Evolutionary conservation across 1,140 invertebrate genomes (phyloP).

Genomic region (Cataglyphis hispanica): DNA sequence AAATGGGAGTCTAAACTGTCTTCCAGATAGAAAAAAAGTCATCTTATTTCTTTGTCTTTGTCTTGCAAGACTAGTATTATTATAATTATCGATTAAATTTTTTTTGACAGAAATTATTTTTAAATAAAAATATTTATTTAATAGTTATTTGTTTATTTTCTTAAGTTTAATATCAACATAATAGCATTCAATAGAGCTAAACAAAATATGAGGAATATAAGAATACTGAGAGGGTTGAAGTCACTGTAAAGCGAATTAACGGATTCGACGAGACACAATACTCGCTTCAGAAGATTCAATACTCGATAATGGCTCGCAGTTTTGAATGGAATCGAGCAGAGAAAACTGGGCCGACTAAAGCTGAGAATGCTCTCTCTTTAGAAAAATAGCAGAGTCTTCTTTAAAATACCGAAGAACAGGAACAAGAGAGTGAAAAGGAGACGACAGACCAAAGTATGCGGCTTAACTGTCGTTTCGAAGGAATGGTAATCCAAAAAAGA

Average conservation of each 20-base stretch:
- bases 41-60: background rate
- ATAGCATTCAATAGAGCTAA: background rate
- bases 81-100: slow-evolving; percentile 7
- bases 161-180: slow-evolving; percentile 11
- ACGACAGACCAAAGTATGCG: slow-evolving; percentile 1
- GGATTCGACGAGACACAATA: slow-evolving; percentile 33
- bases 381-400: slow-evolving; percentile 64
- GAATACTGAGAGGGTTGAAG: slow-evolving; percentile 21
- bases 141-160: background rate
- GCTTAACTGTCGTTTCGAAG: slow-evolving; percentile 72
- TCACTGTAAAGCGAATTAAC: slow-evolving; percentile 31
- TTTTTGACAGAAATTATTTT: background rate
- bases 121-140: background rate
- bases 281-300: slow-evolving; percentile 35
- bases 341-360: slow-evolving; percentile 71
- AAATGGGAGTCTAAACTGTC: background rate
- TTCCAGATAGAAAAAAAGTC: slow-evolving; percentile 1
- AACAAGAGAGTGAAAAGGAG: background rate
- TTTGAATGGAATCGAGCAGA: slow-evolving; percentile 31
- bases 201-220: slow-evolving; percentile 2
- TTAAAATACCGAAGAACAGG: slow-evolving; percentile 64
- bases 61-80: background rate
- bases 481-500: slow-evolving; percentile 43
- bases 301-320: slow-evolving; percentile 48
- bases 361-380: slow-evolving; percentile 17